Conservation (phyloP, 2,888 invertebrate genomes). For the Liodrosophila aerea region DNA sequence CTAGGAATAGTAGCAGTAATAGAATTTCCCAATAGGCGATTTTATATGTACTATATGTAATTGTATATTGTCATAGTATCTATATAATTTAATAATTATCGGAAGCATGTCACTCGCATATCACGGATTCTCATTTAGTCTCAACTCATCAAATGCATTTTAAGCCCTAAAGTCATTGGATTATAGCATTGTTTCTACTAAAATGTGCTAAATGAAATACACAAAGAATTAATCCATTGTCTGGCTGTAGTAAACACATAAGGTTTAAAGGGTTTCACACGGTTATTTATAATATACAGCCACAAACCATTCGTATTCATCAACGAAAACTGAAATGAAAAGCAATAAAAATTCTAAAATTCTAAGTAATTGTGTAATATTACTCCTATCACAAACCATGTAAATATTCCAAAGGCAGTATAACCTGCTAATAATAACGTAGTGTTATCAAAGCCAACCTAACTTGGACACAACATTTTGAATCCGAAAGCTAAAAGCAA, state of each 20-base stretch:
- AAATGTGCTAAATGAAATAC: constrained; percentile 17
- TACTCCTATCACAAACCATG: constrained; percentile 16
- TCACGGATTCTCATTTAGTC: constrained; percentile 65
- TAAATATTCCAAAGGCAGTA: constrained; percentile 42
- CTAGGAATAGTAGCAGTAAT: constrained; percentile 50
- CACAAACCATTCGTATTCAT: constrained; percentile 51
- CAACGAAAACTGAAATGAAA: constrained; percentile 9
- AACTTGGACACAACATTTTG: too few relatives aligned
- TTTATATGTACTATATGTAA: constrained; percentile 52
- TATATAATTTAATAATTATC: constrained; percentile 73
- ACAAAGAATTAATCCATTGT: constrained; percentile 13
- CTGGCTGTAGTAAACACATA: constrained; percentile 36
- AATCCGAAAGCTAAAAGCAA: constrained; percentile 12
- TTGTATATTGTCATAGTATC: constrained; percentile 55
- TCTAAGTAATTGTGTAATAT: neutral
- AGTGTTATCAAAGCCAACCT: too few relatives aligned
- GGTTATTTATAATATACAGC: constrained; percentile 66
- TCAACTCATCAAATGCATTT: constrained; percentile 15
- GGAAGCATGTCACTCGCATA: constrained; percentile 76
- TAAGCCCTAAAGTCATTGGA: neutral
- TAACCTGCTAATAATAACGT: constrained; percentile 6
- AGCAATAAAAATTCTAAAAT: neutral
- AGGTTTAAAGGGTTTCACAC: constrained; percentile 73
- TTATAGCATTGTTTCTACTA: neutral
- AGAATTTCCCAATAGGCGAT: constrained; percentile 72